Base-by-base conservation (phyloP, 2,888 invertebrate species). In the Clusia tigrina region DNA sequence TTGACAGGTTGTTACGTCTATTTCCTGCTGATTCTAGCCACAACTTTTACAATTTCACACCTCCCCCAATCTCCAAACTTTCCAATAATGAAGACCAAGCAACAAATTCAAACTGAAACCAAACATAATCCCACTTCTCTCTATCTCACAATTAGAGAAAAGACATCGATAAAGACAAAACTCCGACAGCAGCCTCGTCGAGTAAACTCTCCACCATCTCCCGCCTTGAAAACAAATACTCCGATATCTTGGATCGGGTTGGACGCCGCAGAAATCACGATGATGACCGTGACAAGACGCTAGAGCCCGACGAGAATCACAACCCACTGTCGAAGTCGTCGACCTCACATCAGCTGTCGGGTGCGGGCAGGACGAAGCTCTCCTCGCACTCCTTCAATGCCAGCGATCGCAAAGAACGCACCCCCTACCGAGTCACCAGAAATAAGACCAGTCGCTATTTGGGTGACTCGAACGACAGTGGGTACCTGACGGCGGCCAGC, bases 181-280 rank as follows among this genome's bases (percentile, higher is more conserved):
- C 76, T 58, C 74, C 70, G 24, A 60, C 67, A 25, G 42, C 54
- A 20, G 48, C 60, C 22, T 74, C 69, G 18, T 71, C 67, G 48
- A 70, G 76, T 42, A 69, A 76, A 56, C 63, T 71, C 78, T 87
- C 79, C 53, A 89, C 91, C 24, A 87, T 91, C 58, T 89, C 87
- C 66, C 88, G 91, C 18, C 84, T 92, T 73, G 92, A 92, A 84
- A 91, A 93, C 78, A 93, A 93, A 82, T 92, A 92, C 83, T 89
- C 91, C 1, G 88, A 90, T 18, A 88, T 92, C 22, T 84, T 93
- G 73, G 91, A 92, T 77, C 88, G 88, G 76, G 89, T 90, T 71
- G 86, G 88, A 67, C 86, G 87, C 71, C 84, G 84, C 54, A 86
- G 87, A 54, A 71, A 78, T 25, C 73, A 76, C 20, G 79, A 74